Base-by-base conservation (phyloP, 2,888 invertebrate species). In the Adelphocoris suturalis region DNA sequence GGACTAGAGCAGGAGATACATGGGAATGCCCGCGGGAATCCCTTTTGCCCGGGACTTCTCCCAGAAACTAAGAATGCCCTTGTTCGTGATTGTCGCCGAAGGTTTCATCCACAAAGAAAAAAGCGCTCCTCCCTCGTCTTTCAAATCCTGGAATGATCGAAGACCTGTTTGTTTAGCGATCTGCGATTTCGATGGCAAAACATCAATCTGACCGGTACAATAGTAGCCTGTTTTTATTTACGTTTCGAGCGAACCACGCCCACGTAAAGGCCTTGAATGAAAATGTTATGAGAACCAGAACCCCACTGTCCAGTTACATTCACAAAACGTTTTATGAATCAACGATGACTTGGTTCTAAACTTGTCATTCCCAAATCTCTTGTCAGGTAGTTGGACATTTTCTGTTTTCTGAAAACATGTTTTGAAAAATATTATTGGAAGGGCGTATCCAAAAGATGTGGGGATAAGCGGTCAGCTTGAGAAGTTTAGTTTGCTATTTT, bases 11-110 rank as follows among this genome's bases (percentile, higher is more conserved):
- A 52, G 5, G 52, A 23, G 82, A 82, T 82, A 82, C 55, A 82
- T 82, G 82, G 82, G 55, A 82, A 82, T 52, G 55, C 55, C 82
- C 82, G n/a, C 82, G 52, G 55, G 82, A n/a, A 82, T 23, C 52
- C 28, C n/a, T 55, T 82, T 52, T 52, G n/a, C 16, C 2, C 81
- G 16, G 28, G 52, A 27, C 23, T 16, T 52, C 48, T 48, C 55
- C 82, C 11, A 14, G 16, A 48, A 48, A 28, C 82, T 27, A 23
- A 14, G 82, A 55, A 28, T 52, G 19, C 82, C 82, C 27, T 82
- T 82, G 82, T 82, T 48, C 37, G 48, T 27, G n/a, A 82, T 27
- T 82, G 82, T 82, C 82, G 52, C 55, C 55, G 2, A 14, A 52
- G 16, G 11, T 28, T 13, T 0, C 82, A 55, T 7, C 37, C 37